phyloP scores from a whole-genome alignment of 2,888 invertebrate species.

The Petrolisthes cinctipes region DNA sequence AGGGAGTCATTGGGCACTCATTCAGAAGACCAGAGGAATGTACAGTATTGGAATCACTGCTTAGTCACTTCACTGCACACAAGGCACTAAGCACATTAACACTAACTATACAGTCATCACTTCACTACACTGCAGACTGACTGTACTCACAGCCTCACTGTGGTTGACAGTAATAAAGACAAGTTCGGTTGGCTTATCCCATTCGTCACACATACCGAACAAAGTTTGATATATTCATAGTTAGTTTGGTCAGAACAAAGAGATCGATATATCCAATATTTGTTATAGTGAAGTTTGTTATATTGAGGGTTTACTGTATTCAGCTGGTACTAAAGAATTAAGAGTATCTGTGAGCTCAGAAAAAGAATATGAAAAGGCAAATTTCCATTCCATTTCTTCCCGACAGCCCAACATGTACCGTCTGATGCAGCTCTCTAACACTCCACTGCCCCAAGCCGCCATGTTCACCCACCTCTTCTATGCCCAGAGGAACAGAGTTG shows the following conservation, averaged over 20 bases:
- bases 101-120: too few relatives aligned
- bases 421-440: slow-evolving; percentile 88
- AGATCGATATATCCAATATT: neutral
- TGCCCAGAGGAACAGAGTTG: slow-evolving; percentile 82
- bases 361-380: neutral
- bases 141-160: too few relatives aligned
- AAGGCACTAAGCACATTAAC: too few relatives aligned
- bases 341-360: neutral
- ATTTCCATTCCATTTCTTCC: neutral
- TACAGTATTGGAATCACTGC: too few relatives aligned
- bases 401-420: slow-evolving; percentile 88
- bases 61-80: too few relatives aligned
- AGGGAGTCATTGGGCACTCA: too few relatives aligned
- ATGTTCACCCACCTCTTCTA: slow-evolving; percentile 84
- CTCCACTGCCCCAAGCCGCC: slow-evolving; percentile 83
- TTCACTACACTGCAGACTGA: too few relatives aligned
- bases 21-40: too few relatives aligned
- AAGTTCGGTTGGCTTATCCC: too few relatives aligned
- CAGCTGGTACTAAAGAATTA: neutral
- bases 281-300: neutral
- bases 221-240: too few relatives aligned
- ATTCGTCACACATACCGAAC: too few relatives aligned
- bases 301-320: neutral
- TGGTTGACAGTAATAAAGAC: too few relatives aligned
- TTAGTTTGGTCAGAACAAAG: neutral